Evolutionary conservation across 2,797 vertebrate species (phyloP), one percentile per base, ranked within the genome.

Genomic region (Borostomias antarcticus): DNA sequence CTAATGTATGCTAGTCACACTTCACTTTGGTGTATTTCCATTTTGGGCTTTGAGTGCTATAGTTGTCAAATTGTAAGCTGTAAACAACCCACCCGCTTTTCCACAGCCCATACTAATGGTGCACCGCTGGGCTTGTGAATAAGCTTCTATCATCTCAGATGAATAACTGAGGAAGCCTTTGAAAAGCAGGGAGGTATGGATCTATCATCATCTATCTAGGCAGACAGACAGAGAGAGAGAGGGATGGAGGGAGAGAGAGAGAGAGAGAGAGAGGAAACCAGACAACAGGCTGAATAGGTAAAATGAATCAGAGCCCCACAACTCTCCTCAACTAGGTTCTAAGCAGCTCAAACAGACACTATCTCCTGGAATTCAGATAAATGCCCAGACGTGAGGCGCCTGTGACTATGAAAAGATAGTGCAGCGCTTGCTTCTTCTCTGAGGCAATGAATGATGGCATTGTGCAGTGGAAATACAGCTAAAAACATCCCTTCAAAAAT

Each of bases 211-310:
- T 9, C 19, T 8, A 62, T 29, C 28, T 17, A 30, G 60, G 47
- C 2, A 25, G 40, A 66, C 2, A 57, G 11, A 66, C 11, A 66
- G 33, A n/a, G 21, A 37, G 35, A 23, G 28, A 33, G 15, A 43
- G 23, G 54, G 50, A 69, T 1, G 45, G 29, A 51, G 40, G 21
- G 21, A 48, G 40, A 69, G 21, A 35, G 28, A 29, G 59, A 33
- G 62, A 69, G 62, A 64, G 64, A 51, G 70, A 52, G 54, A 64
- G 63, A 64, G 45, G 35, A 32, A 66, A 53, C 19, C 53, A 51
- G 64, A 66, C 64, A 71, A 59, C 68, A 58, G 71, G 51, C 48
- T 58, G 53, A 43, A 58, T 37, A 59, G 32, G 65, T 58, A 56
- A 64, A 23, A n/a, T 5, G 53, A 40, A 8, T 21, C 19, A 53